phyloP scores from a whole-genome alignment of 2,113 vertebrate species.

The Hyla sarda region DNA sequence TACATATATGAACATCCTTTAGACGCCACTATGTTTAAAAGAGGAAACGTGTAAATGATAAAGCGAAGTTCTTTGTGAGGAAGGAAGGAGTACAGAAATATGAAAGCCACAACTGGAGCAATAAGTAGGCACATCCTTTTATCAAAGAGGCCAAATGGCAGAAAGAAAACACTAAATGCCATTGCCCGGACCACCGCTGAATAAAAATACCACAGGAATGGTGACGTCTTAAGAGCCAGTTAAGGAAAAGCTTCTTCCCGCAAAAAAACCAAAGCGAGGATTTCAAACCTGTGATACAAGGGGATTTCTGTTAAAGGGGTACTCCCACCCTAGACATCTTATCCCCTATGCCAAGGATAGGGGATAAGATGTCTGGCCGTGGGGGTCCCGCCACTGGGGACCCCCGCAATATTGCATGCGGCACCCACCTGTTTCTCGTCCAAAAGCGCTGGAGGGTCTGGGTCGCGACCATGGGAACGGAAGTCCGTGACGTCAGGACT shows the following conservation, averaged over 20 bases:
- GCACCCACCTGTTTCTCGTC: too few species aligned
- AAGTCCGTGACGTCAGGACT: too few species aligned
- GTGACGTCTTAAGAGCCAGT: conserved; percentile 82
- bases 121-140: conserved; percentile 77
- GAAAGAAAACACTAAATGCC: conserved; percentile 82
- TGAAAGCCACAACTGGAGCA: conserved; percentile 80
- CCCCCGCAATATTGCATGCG: too few species aligned
- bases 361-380: too few species aligned
- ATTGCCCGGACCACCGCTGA: conserved; percentile 90
- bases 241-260: conserved; percentile 72
- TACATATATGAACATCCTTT: conserved; percentile 88
- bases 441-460: too few species aligned
- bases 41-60: conserved; percentile 89
- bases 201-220: conserved; percentile 96
- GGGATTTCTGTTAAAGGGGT: background rate
- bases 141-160: conserved; percentile 86
- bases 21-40: conserved; percentile 86
- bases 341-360: too few species aligned
- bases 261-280: background rate
- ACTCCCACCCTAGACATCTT: too few species aligned
- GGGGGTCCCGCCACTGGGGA: too few species aligned
- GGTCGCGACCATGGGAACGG: too few species aligned
- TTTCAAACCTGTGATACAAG: background rate
- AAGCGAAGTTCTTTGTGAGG: conserved; percentile 97
- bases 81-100: conserved; percentile 89